A percentile compares a stretch with the other conserved stretches of the same genome.
These are phyloP conservation scores for Platichthys flesus DNA, from an alignment of 2,113 vertebrate species.

Conservation along the genomic window DNA sequence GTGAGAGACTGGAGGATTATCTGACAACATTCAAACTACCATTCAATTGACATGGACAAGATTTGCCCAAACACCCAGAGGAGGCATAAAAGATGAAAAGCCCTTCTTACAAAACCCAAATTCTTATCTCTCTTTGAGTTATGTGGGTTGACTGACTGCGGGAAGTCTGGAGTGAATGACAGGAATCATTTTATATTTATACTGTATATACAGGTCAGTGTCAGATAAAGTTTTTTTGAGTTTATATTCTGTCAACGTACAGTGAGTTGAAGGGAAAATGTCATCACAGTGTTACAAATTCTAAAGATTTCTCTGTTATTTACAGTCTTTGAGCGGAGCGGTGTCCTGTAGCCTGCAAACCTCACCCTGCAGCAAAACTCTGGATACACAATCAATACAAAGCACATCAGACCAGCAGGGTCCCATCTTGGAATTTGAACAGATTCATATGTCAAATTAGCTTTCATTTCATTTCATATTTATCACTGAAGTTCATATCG, in stretches of 20 bases:
- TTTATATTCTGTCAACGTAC: not conserved
- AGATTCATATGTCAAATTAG: not conserved
- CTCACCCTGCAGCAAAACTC: too few relatives aligned
- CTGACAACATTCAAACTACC: slow-evolving; percentile 14
- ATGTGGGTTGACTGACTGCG: not conserved
- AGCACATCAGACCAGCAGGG: too few relatives aligned
- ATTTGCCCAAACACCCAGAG: slow-evolving; percentile 22
- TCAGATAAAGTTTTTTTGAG: not conserved
- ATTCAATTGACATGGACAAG: slow-evolving; percentile 29
- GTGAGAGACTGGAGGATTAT: slow-evolving; percentile 2
- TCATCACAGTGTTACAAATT: not conserved
- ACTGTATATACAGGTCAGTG: not conserved
- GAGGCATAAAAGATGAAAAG: slow-evolving; percentile 28
- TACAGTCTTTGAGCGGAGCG: not conserved
- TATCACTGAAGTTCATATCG: not conserved
- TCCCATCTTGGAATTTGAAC: not conserved
- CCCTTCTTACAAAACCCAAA: not conserved
- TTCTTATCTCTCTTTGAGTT: slow-evolving; percentile 8
- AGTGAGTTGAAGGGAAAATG: not conserved
- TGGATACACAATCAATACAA: too few relatives aligned
- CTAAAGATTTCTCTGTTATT: not conserved
- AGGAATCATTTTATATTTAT: not conserved
- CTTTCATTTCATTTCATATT: not conserved
- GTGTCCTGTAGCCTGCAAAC: not conserved
- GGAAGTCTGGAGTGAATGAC: not conserved